Conservation (phyloP, 2,888 invertebrate genomes). For the Diarsia rubi region DNA sequence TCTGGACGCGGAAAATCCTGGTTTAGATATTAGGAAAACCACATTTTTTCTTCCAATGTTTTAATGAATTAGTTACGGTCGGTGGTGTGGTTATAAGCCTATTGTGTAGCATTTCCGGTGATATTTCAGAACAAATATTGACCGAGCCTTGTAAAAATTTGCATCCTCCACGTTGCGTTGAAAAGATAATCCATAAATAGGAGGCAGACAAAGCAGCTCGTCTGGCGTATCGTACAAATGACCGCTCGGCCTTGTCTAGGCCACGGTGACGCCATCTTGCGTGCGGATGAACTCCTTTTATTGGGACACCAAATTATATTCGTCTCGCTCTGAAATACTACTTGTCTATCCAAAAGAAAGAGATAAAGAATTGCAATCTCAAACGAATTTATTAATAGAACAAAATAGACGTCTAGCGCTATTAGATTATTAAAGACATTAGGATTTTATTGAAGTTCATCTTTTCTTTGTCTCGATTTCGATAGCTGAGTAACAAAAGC, state of each 20-base stretch:
- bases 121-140: slow-evolving; percentile 40
- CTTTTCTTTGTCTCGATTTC: slow-evolving; percentile 61
- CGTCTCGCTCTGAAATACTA: slow-evolving; percentile 77
- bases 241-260: slow-evolving; percentile 91
- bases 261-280: slow-evolving; percentile 90
- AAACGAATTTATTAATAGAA: slow-evolving; percentile 77
- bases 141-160: slow-evolving; percentile 60
- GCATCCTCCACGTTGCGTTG: slow-evolving; percentile 71
- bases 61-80: slow-evolving; percentile 34
- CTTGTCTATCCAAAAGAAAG: slow-evolving; percentile 66
- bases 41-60: slow-evolving; percentile 39
- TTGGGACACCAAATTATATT: slow-evolving; percentile 81
- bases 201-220: slow-evolving; percentile 82
- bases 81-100: slow-evolving; percentile 6
- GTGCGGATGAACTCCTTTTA: slow-evolving; percentile 86
- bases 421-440: slow-evolving; percentile 46
- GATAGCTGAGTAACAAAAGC: slow-evolving; percentile 25
- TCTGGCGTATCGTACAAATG: slow-evolving; percentile 88
- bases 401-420: slow-evolving; percentile 68
- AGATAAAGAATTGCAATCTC: slow-evolving; percentile 70
- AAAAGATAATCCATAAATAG: slow-evolving; percentile 74
- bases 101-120: slow-evolving; percentile 46
- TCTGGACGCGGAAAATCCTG: slow-evolving; percentile 55
- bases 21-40: slow-evolving; percentile 50
- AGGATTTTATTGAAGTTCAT: slow-evolving; percentile 51